Evolutionary conservation across 2,888 invertebrate species (phyloP).

Genomic region (Hypena proboscidalis): DNA sequence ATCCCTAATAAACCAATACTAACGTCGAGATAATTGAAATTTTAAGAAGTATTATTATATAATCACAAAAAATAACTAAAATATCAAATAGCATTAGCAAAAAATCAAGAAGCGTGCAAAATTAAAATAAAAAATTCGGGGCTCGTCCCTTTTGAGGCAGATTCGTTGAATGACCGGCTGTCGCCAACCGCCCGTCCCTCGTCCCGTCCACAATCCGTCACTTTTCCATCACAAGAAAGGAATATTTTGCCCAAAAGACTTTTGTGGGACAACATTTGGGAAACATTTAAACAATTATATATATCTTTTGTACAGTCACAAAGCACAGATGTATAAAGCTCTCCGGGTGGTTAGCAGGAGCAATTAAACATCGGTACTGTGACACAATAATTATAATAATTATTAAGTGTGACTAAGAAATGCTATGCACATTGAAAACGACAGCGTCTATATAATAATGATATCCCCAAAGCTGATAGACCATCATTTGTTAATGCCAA

Average conservation of each 20-base stretch:
- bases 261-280: slow-evolving; percentile 25
- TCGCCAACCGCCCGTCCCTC: slow-evolving; percentile 30
- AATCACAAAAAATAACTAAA: slow-evolving; percentile 1
- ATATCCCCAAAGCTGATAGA: background rate
- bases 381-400: background rate
- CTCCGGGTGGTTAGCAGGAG: slow-evolving; percentile 1
- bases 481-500: slow-evolving; percentile 2
- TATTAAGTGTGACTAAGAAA: background rate
- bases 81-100: slow-evolving; percentile 13
- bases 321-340: background rate
- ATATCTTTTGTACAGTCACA: slow-evolving; percentile 2
- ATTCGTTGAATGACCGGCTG: slow-evolving; percentile 43
- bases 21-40: too few relatives aligned
- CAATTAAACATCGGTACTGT: background rate
- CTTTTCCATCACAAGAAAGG: slow-evolving; percentile 38
- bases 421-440: too few relatives aligned
- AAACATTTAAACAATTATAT: slow-evolving; percentile 26
- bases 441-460: too few relatives aligned
- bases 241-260: slow-evolving; percentile 22
- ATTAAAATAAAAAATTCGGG: slow-evolving; percentile 28
- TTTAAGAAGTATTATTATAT: background rate
- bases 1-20: too few relatives aligned
- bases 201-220: slow-evolving; percentile 31
- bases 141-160: slow-evolving; percentile 29
- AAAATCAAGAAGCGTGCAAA: slow-evolving; percentile 22